These are phyloP conservation scores for Mesocentrotus franciscanus DNA, from an alignment of 53 echinoderm and acorn worm species.

Conservation along the genomic window DNA sequence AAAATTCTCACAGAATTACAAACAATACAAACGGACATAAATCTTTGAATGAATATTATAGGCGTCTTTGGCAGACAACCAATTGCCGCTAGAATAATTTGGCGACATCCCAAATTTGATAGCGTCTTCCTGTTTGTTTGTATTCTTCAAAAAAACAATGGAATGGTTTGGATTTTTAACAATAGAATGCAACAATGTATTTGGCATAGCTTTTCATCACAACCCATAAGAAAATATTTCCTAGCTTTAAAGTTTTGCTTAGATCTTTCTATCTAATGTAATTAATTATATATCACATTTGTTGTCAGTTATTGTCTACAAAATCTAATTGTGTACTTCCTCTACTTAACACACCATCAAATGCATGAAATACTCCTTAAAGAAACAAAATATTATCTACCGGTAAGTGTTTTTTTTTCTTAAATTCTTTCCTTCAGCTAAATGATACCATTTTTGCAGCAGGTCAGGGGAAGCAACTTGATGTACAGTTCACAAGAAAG, in stretches of 20 bases:
- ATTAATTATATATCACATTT: no score
- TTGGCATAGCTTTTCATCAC: background rate
- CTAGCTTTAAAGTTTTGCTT: background rate
- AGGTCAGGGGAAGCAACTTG: conserved; percentile 88
- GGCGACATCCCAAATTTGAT: background rate
- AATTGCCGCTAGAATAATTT: background rate
- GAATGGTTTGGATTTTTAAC: background rate
- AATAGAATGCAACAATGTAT: background rate
- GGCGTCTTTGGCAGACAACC: background rate
- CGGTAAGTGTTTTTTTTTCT: background rate
- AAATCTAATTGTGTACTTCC: background rate
- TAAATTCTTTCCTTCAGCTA: conserved; percentile 70
- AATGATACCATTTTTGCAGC: conserved; percentile 92
- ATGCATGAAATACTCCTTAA: background rate
- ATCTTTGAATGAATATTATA: background rate
- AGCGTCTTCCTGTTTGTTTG: background rate
- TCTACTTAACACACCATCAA: background rate
- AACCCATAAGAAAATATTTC: background rate
- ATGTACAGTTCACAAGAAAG: conserved; percentile 87
- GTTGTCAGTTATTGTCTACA: background rate
- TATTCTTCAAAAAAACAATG: background rate
- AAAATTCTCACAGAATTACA: background rate
- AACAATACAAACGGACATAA: background rate
- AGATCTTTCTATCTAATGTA: background rate
- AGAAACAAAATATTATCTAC: background rate